These are phyloP conservation scores for Synchiropus splendidus DNA, from an alignment of 2,113 vertebrate genomes.

Conservation along the genomic window DNA sequence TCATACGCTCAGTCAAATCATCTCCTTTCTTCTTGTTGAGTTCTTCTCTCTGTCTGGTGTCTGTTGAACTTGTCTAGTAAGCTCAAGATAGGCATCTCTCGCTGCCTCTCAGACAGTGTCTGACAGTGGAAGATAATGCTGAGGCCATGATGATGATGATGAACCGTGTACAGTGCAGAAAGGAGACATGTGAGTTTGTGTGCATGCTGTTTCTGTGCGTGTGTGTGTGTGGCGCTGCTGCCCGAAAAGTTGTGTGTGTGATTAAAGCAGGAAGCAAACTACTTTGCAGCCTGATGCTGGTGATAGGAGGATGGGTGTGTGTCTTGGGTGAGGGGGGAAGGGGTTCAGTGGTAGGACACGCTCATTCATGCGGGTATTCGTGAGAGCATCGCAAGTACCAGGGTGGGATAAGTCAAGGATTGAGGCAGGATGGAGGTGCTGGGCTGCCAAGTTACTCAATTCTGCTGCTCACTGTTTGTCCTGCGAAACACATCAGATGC, in stretches of 20 bases:
- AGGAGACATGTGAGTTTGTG: background rate
- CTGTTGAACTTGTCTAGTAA: no score
- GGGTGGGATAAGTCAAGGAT: conserved; percentile 21
- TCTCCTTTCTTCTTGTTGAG: no score
- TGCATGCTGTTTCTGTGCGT: conserved; percentile 7
- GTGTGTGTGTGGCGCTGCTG: conserved; percentile 3
- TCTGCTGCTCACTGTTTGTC: background rate
- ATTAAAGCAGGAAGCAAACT: conserved; percentile 44
- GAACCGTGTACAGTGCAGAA: no score
- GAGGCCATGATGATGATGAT: no score
- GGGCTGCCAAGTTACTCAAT: conserved; percentile 20
- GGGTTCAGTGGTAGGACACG: conserved; percentile 67
- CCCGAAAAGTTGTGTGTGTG: conserved; percentile 23
- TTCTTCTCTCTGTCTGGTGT: no score
- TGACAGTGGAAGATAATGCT: no score
- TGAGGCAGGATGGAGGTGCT: conserved; percentile 7
- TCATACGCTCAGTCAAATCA: no score
- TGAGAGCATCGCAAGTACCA: conserved; percentile 59
- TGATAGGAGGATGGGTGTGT: conserved; percentile 38
- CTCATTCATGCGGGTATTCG: conserved; percentile 69
- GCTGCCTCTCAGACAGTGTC: no score
- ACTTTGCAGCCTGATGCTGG: conserved; percentile 35
- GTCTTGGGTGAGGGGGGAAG: conserved; percentile 40
- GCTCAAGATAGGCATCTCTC: no score
- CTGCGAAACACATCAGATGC: no score